phyloP scores from a whole-genome alignment of 1,140 invertebrate species.

The Ruditapes philippinarum region DNA sequence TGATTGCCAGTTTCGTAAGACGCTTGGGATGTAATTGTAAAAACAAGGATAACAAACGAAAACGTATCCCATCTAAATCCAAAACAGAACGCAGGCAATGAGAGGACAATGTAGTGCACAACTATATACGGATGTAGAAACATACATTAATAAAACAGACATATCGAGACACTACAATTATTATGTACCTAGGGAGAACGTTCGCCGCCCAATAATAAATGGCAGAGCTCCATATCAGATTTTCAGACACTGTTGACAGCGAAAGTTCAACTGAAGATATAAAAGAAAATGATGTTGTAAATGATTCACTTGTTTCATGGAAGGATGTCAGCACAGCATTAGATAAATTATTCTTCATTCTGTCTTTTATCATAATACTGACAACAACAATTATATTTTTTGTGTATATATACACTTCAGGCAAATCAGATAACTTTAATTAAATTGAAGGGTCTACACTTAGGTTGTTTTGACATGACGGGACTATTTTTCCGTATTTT shows the following conservation, averaged over 20 bases:
- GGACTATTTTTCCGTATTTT: too few relatives aligned
- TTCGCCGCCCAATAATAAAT: too few relatives aligned
- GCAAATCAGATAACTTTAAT: too few relatives aligned
- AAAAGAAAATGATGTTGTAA: too few relatives aligned
- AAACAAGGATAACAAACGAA: not conserved
- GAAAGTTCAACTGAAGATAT: too few relatives aligned
- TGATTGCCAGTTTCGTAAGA: not conserved
- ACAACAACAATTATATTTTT: not conserved
- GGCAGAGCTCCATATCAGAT: too few relatives aligned
- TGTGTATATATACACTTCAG: too few relatives aligned
- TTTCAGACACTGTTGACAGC: too few relatives aligned
- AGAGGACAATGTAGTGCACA: not conserved
- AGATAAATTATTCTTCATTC: not conserved
- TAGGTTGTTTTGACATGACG: too few relatives aligned
- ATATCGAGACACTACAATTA: not conserved
- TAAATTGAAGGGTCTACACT: too few relatives aligned
- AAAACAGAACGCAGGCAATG: not conserved
- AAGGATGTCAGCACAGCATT: constrained; percentile 6
- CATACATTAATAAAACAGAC: not conserved
- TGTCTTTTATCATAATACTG: not conserved
- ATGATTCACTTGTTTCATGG: not conserved
- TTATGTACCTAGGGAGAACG: too few relatives aligned
- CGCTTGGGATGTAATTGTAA: not conserved
- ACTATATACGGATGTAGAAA: not conserved
- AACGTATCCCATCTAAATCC: not conserved